A percentile compares a stretch with the other conserved stretches of the same genome.
These are phyloP conservation scores for Pasiphila rectangulata DNA, from an alignment of 2,888 invertebrate species.

Conservation along the genomic window DNA sequence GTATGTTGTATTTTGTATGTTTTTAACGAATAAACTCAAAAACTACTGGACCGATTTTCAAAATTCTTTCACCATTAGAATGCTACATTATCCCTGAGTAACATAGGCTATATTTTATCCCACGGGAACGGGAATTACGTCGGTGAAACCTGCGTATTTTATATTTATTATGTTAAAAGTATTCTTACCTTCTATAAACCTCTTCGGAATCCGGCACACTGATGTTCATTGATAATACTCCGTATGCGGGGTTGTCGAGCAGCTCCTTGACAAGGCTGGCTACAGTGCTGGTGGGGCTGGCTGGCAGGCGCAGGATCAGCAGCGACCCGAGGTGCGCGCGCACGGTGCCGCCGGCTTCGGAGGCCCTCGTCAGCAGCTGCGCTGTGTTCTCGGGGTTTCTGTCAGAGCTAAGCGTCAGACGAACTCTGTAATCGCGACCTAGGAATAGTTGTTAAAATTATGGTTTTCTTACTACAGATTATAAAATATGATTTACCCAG, in stretches of 20 bases:
- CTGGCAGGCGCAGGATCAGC: slow-evolving; percentile 57
- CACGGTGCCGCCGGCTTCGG: slow-evolving; percentile 48
- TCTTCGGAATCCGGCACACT: slow-evolving; percentile 66
- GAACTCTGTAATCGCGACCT: slow-evolving; percentile 56
- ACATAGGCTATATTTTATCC: no score
- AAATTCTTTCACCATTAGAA: no score
- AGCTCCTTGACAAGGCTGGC: slow-evolving; percentile 52
- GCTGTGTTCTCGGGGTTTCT: slow-evolving; percentile 37
- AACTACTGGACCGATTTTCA: no score
- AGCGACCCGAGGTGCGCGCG: slow-evolving; percentile 60
- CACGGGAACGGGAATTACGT: no score
- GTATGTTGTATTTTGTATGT: no score
- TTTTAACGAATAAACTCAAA: no score
- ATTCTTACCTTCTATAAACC: slow-evolving; percentile 55
- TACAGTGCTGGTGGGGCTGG: slow-evolving; percentile 50
- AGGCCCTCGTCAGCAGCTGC: slow-evolving; percentile 40
- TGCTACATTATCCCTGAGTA: no score
- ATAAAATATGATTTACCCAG: no score
- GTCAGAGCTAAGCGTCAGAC: slow-evolving; percentile 50
- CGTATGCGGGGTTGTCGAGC: slow-evolving; percentile 45
- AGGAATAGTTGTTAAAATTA: no score
- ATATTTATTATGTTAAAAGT: no score
- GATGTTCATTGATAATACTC: slow-evolving; percentile 54
- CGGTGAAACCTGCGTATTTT: no score
- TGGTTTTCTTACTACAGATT: no score